A percentile compares a stretch with the other conserved stretches of the same genome.
Evolutionary conservation across 1,140 invertebrate genomes (phyloP).

Genomic region (Heliconius hermathena): DNA sequence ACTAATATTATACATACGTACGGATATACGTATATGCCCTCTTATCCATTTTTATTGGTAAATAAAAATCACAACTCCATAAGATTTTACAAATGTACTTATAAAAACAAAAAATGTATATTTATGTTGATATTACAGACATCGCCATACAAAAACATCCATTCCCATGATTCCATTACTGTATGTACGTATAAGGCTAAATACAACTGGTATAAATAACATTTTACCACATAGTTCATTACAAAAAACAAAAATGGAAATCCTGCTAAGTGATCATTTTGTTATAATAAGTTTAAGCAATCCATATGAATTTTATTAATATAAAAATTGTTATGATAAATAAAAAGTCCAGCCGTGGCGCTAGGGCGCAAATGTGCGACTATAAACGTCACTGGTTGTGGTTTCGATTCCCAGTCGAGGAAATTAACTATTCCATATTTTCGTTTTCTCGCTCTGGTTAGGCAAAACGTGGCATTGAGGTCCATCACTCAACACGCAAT

Average conservation of each 20-base stretch:
- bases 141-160: not conserved
- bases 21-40: too few species aligned
- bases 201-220: not conserved
- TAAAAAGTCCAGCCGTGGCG: too few species aligned
- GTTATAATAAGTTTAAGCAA: not conserved
- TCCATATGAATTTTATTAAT: too few species aligned
- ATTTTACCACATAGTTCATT: not conserved
- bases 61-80: not conserved
- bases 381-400: too few species aligned
- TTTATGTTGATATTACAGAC: not conserved
- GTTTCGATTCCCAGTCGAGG: too few species aligned
- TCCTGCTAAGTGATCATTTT: not conserved
- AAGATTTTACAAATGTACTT: not conserved
- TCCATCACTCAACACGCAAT: too few species aligned
- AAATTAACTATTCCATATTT: too few species aligned
- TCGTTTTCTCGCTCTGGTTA: too few species aligned
- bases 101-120: not conserved
- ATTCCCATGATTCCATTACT: constrained; percentile 7
- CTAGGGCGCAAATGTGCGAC: too few species aligned
- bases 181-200: constrained; percentile 9
- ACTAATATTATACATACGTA: not conserved
- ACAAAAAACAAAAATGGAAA: not conserved
- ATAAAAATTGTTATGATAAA: too few species aligned
- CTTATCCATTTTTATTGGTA: not conserved
- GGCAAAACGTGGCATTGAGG: too few species aligned